Percentiles rank a stretch among this genome's conserved stretches.
phyloP scores from a whole-genome alignment of 2,797 vertebrate genomes.

The Danio aesculapii region DNA sequence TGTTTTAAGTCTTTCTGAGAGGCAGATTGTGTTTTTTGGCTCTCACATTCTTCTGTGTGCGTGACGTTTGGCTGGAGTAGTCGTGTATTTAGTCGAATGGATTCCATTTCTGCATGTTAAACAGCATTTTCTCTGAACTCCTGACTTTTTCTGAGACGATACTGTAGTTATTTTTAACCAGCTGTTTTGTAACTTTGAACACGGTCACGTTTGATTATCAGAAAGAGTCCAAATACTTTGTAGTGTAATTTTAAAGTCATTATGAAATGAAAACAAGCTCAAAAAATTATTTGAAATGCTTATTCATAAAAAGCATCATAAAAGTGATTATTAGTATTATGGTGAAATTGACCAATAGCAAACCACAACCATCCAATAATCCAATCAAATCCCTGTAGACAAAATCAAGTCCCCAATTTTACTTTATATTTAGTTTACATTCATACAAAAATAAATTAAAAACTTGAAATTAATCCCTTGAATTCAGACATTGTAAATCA shows the following conservation, averaged over 20 bases:
- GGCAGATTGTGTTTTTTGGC: slow-evolving; percentile 1
- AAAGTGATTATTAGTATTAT: too few species aligned
- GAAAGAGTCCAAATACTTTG: background rate
- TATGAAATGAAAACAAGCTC: background rate
- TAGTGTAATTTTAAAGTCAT: background rate
- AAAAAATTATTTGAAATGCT: too few species aligned
- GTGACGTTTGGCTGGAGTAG: background rate
- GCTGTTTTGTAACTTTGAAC: too few species aligned
- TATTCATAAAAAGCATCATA: too few species aligned
- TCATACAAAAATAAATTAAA: too few species aligned
- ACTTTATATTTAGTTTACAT: too few species aligned
- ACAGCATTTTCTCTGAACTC: background rate
- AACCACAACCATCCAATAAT: too few species aligned
- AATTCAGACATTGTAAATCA: too few species aligned
- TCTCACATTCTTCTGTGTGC: background rate
- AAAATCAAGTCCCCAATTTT: too few species aligned
- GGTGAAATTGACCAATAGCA: too few species aligned
- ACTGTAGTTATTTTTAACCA: background rate
- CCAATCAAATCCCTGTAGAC: too few species aligned
- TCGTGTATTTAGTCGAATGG: background rate
- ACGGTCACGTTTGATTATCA: background rate
- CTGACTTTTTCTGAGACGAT: background rate
- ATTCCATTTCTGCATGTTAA: background rate
- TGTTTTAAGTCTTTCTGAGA: background rate
- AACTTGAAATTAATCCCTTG: too few species aligned